Percentiles rank a stretch among this genome's conserved stretches.
These are phyloP conservation scores for Campoplex capitator DNA, from an alignment of 2,888 invertebrate genomes.

Conservation along the genomic window DNA sequence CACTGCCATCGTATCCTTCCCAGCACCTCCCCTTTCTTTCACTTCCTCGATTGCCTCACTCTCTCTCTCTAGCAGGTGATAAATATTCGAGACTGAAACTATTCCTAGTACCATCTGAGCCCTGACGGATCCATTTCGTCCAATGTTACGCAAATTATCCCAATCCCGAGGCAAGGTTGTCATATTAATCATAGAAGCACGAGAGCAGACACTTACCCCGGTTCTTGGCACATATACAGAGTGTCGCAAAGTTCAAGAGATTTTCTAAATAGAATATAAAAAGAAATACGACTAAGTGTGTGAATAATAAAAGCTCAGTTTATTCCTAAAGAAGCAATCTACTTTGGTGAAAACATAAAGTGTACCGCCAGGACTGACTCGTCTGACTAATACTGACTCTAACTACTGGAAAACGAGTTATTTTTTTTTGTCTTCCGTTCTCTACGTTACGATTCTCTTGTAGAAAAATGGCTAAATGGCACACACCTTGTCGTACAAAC, in stretches of 20 bases:
- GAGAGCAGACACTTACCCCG: slow-evolving; percentile 50
- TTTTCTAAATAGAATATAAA: not conserved
- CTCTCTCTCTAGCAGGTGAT: slow-evolving; percentile 45
- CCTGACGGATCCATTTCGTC: slow-evolving; percentile 74
- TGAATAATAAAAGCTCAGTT: not conserved
- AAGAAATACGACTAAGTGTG: not conserved
- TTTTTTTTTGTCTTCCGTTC: not conserved
- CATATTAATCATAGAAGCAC: slow-evolving; percentile 78
- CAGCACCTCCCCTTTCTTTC: not conserved
- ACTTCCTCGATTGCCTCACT: slow-evolving; percentile 9
- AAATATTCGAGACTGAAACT: slow-evolving; percentile 70
- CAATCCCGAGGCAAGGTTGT: slow-evolving; percentile 72
- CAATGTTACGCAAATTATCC: slow-evolving; percentile 77
- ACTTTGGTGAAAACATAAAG: slow-evolving; percentile 11
- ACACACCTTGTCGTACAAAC: slow-evolving; percentile 24
- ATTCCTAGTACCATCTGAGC: slow-evolving; percentile 72
- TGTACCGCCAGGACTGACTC: not conserved
- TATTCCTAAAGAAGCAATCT: slow-evolving; percentile 6
- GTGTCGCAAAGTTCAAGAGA: not conserved
- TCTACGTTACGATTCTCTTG: slow-evolving; percentile 3
- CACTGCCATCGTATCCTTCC: slow-evolving; percentile 32
- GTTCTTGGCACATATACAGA: slow-evolving; percentile 7
- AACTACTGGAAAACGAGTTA: slow-evolving; percentile 22
- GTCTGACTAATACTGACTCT: slow-evolving; percentile 38
- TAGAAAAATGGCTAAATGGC: slow-evolving; percentile 44